A percentile compares a stretch with the other conserved stretches of the same genome.
phyloP scores from a whole-genome alignment of 1,140 invertebrate genomes.

The Riptortus pedestris region DNA sequence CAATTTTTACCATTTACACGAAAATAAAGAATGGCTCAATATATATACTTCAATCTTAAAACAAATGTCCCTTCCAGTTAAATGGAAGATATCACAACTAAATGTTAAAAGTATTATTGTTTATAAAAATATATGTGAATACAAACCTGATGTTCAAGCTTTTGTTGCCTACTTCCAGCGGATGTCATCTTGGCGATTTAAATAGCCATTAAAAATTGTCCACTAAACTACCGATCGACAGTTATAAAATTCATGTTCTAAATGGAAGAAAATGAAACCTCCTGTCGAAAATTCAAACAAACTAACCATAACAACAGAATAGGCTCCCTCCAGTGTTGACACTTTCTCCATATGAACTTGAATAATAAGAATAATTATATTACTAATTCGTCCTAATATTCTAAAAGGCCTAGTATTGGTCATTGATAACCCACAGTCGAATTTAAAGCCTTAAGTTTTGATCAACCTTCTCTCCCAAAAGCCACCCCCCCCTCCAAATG shows the following conservation, averaged over 20 bases:
- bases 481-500: too few species aligned
- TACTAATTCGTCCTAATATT: too few species aligned
- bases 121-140: neutral
- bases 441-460: too few species aligned
- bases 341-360: too few species aligned
- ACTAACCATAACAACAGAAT: neutral
- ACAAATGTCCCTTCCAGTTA: neutral
- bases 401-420: too few species aligned
- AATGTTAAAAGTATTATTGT: too few species aligned
- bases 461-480: too few species aligned
- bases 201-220: neutral
- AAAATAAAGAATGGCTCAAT: neutral
- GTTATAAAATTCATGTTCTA: neutral
- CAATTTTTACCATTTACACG: neutral
- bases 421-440: too few species aligned
- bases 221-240: neutral
- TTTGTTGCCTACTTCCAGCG: conserved; percentile 56
- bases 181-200: conserved; percentile 43
- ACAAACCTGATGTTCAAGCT: conserved; percentile 63
- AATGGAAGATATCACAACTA: neutral
- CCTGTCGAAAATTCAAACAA: neutral
- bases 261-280: neutral
- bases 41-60: too few species aligned
- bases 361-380: too few species aligned
- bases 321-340: neutral